Evolutionary conservation across 53 echinoderm and acorn worm species (phyloP).

Genomic region (Echinarachnius parma): DNA sequence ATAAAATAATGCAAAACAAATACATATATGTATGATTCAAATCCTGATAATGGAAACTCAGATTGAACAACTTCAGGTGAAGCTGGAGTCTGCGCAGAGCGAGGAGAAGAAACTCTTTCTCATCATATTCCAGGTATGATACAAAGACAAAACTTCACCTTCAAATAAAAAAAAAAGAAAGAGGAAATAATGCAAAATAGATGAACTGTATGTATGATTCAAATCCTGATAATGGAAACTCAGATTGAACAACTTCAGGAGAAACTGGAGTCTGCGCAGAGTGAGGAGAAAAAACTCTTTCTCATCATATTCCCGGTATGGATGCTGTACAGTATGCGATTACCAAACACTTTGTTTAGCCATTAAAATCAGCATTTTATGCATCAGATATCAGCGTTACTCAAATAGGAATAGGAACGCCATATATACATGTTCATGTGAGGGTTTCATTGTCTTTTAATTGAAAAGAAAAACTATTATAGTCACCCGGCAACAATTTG

Average conservation of each 20-base stretch:
- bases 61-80: constrained; percentile 82
- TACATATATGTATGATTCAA: too few relatives aligned
- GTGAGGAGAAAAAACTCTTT: constrained; percentile 58
- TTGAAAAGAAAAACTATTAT: too few relatives aligned
- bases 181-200: neutral
- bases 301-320: constrained; percentile 38
- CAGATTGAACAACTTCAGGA: neutral
- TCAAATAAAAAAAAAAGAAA: too few relatives aligned
- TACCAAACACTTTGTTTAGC: too few relatives aligned
- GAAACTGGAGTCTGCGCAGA: constrained; percentile 77
- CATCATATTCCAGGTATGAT: constrained; percentile 95
- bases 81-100: constrained; percentile 86
- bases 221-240: neutral
- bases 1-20: too few relatives aligned
- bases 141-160: neutral
- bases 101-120: constrained; percentile 99
- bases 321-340: too few relatives aligned
- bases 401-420: too few relatives aligned
- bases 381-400: too few relatives aligned
- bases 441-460: too few relatives aligned
- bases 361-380: too few relatives aligned
- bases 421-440: too few relatives aligned
- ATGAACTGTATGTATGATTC: neutral
- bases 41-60: constrained; percentile 58
- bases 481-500: too few relatives aligned